A percentile compares a stretch with the other conserved stretches of the same genome.
Evolutionary conservation across 2,113 vertebrate species (phyloP).

Genomic region (Paramisgurnus dabryanus): DNA sequence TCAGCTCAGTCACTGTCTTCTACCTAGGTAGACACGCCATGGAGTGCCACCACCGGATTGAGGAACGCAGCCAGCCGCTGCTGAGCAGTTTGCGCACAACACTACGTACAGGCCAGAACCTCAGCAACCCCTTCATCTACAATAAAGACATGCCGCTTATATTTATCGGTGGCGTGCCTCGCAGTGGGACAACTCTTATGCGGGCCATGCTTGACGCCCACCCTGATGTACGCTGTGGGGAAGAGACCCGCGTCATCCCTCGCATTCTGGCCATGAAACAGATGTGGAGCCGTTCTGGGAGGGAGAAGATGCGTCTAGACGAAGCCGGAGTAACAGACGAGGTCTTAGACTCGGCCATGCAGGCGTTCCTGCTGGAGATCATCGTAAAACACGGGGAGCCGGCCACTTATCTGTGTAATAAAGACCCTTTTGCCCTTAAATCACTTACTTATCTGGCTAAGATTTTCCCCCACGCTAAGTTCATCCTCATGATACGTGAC

Average conservation of each 20-base stretch:
- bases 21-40: conserved; percentile 94
- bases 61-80: conserved; percentile 78
- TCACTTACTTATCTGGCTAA: conserved; percentile 92
- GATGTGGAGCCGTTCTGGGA: conserved; percentile 96
- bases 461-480: conserved; percentile 94
- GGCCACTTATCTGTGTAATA: conserved; percentile 92
- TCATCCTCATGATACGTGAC: conserved; percentile 93
- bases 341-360: conserved; percentile 95
- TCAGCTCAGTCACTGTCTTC: conserved; percentile 93
- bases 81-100: conserved; percentile 71
- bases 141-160: conserved; percentile 97
- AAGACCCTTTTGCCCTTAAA: conserved; percentile 96
- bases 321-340: conserved; percentile 96
- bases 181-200: conserved; percentile 96
- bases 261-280: conserved; percentile 95
- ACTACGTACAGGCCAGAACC: conserved; percentile 65
- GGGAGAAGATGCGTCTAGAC: conserved; percentile 94
- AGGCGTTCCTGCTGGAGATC: conserved; percentile 92
- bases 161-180: conserved; percentile 93
- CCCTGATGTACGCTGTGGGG: conserved; percentile 90
- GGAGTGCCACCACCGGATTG: conserved; percentile 94
- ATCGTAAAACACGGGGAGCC: conserved; percentile 97
- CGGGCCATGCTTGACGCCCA: conserved; percentile 96
- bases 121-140: conserved; percentile 79
- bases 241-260: conserved; percentile 94